phyloP scores from a whole-genome alignment of 2,888 invertebrate genomes.

The Heteropelma amictum region DNA sequence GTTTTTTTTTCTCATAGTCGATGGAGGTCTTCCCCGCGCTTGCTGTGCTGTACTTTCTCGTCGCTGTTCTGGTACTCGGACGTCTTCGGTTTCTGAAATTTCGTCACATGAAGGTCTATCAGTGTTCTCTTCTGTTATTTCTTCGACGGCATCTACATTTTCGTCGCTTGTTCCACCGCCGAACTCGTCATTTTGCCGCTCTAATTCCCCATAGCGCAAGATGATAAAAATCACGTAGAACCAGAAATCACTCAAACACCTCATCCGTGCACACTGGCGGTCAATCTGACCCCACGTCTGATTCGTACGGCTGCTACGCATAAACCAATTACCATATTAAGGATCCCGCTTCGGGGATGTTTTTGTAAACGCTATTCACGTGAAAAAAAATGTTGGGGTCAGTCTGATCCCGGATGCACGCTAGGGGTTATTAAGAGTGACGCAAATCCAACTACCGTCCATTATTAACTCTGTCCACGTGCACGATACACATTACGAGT shows the following conservation, averaged over 20 bases:
- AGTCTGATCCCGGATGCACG: too few species aligned
- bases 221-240: slow-evolving; percentile 3
- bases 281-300: slow-evolving; percentile 12
- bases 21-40: slow-evolving; percentile 4
- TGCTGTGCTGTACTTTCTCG: neutral
- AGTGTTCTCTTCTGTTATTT: neutral
- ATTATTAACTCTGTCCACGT: too few species aligned
- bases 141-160: neutral
- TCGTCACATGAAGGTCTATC: neutral
- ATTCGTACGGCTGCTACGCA: neutral
- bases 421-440: too few species aligned
- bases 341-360: too few species aligned
- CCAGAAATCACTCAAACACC: slow-evolving; percentile 4
- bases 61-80: neutral
- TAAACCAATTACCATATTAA: too few species aligned
- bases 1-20: neutral
- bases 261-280: slow-evolving; percentile 6
- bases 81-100: neutral
- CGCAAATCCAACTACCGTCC: too few species aligned
- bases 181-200: neutral
- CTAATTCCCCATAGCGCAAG: neutral
- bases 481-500: too few species aligned
- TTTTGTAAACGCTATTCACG: too few species aligned
- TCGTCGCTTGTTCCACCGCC: slow-evolving; percentile 5
- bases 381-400: too few species aligned